Base-by-base conservation (phyloP, 2,113 vertebrate species). In the Dipodomys spectabilis region DNA sequence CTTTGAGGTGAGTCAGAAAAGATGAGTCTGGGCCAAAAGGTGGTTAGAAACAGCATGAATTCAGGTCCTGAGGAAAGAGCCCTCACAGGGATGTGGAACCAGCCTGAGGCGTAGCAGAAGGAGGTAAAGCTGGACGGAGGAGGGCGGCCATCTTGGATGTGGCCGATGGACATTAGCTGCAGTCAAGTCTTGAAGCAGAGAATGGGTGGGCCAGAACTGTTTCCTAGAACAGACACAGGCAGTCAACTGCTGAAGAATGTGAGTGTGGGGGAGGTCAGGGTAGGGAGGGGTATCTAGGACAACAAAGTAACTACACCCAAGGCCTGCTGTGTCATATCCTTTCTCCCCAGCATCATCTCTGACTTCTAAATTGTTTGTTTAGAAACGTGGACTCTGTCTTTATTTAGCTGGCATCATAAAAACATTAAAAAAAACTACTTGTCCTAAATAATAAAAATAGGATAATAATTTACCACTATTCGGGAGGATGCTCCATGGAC, bases 361-460 rank as follows among this genome's bases (percentile, higher is more conserved):
- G 96, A 97, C 94, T 95, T 97, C 91, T 44, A 77, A 78, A 94
- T 97, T 97, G 72, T 97, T 97, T 97, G 72, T 97, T 95, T 94
- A 90, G 4, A 91, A 91, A 85, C 96, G 91, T 90, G 49, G 49
- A 49, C 49, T 49, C 49, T 1, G 10, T 49, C 49, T 49, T 12
- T 12, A 86, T 73, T 79, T 90, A 94, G 82, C 75, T 95, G 89
- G 96, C 80, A 9, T 53, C 49, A 49, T 49, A 49, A 12, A 49
- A 2, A 49, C 9, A 44, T 57, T 71, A 73, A 80, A 60, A 87
- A 75, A 87, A 69, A 82, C 93, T 64, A 82, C 32, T 80, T 53
- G 0, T 87, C 69, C 75, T 92, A 25, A 19, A 49, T 49, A 49
- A 49, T 49, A 49, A 49, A 49, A 49, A 49, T 49, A 49, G 1